These are phyloP conservation scores for Redunca redunca DNA, from an alignment of 2,113 vertebrate genomes.

Conservation along the genomic window DNA sequence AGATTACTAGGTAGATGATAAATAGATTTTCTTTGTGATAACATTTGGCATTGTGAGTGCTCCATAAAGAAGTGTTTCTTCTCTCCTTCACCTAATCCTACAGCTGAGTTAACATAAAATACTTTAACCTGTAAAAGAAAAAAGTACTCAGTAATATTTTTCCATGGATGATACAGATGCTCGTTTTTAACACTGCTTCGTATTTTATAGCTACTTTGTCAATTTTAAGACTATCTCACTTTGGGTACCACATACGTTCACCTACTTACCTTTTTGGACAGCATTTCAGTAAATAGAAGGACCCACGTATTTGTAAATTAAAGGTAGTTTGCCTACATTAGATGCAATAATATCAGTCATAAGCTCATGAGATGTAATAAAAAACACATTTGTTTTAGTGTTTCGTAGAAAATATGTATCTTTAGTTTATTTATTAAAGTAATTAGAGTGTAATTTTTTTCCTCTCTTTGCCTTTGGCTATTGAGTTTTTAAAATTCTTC, in stretches of 20 bases:
- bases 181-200: not conserved
- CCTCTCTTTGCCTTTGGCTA: not conserved
- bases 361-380: not conserved
- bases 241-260: not conserved
- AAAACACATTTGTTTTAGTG: not conserved
- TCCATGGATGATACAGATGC: not conserved
- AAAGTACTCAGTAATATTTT: not conserved
- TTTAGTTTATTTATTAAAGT: conserved; percentile 30
- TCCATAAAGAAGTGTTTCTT: not conserved
- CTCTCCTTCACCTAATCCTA: not conserved
- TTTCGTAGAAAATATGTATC: not conserved
- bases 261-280: not conserved
- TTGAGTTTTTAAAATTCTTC: not conserved
- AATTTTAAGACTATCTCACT: not conserved
- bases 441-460: not conserved
- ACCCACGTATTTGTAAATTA: not conserved
- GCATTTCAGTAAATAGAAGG: not conserved
- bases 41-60: not conserved
- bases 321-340: not conserved
- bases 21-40: not conserved
- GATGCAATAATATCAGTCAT: not conserved
- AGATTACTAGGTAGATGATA: not conserved
- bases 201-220: not conserved
- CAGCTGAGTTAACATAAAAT: not conserved
- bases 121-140: not conserved